Percentiles rank a stretch among this genome's conserved stretches.
These are phyloP conservation scores for Heliocidaris tuberculata DNA, from an alignment of 35 echinoderm and acorn worm species.

Conservation along the genomic window DNA sequence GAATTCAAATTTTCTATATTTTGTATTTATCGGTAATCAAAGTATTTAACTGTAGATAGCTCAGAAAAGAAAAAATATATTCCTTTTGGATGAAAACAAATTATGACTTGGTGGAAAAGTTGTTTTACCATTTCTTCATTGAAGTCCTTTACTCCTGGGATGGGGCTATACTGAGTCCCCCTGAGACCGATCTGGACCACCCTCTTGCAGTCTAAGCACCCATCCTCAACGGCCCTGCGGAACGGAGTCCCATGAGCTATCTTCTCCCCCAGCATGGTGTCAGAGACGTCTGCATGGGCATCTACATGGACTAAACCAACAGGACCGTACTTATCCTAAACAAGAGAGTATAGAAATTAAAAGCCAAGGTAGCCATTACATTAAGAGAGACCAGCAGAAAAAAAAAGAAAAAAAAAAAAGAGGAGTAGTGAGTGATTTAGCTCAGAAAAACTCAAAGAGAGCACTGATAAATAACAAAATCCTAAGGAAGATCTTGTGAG, in stretches of 20 bases:
- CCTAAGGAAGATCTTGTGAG: too few relatives aligned
- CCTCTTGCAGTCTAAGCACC: conserved; percentile 71
- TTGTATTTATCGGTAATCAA: too few relatives aligned
- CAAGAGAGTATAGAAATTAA: not conserved
- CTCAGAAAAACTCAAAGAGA: too few relatives aligned
- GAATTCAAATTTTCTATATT: too few relatives aligned
- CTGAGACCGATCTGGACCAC: conserved; percentile 86
- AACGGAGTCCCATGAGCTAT: conserved; percentile 98
- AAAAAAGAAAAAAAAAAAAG: too few relatives aligned
- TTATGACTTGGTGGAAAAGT: too few relatives aligned
- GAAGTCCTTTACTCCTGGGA: conserved; percentile 58
- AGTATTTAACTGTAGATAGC: too few relatives aligned
- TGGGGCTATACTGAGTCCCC: conserved; percentile 60
- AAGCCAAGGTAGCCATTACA: not conserved
- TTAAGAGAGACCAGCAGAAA: too few relatives aligned
- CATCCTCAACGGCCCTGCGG: conserved; percentile 76
- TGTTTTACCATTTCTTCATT: conserved; percentile 64
- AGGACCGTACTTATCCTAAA: conserved; percentile 88
- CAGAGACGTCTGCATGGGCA: conserved; percentile 85
- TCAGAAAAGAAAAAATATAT: too few relatives aligned
- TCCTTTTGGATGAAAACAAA: too few relatives aligned
- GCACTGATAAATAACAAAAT: too few relatives aligned
- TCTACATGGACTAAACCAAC: conserved; percentile 94
- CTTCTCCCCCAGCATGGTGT: conserved; percentile 83
- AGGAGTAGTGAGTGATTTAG: too few relatives aligned